These are phyloP conservation scores for Stegostoma tigrinum DNA, from an alignment of 2,113 vertebrate species.

Conservation along the genomic window DNA sequence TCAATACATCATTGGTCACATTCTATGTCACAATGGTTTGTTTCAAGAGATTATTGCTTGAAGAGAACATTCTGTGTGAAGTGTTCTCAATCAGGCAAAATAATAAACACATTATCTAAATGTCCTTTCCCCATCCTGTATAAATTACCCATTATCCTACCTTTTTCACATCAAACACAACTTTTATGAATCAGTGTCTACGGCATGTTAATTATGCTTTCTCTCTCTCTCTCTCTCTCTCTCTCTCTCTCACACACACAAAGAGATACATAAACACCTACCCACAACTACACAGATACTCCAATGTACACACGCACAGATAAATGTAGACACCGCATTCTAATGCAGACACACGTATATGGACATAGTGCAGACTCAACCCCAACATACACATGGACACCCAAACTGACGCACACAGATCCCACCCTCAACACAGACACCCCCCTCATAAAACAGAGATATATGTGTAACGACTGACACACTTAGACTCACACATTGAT, in stretches of 20 bases:
- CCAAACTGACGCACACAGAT: not conserved
- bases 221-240: not conserved
- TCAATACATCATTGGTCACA: not conserved
- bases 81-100: not conserved
- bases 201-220: not conserved
- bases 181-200: not conserved
- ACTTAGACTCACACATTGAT: not conserved
- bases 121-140: not conserved
- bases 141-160: not conserved
- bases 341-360: not conserved
- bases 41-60: not conserved
- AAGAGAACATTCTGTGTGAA: conserved; percentile 11
- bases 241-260: not conserved
- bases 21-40: not conserved
- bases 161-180: not conserved
- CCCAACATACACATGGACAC: not conserved
- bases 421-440: not conserved
- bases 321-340: not conserved
- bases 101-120: not conserved
- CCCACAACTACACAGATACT: no score
- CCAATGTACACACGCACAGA: not conserved
- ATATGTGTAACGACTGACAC: not conserved
- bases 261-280: not conserved
- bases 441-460: not conserved
- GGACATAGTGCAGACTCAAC: not conserved